These are phyloP conservation scores for Atta texana DNA, from an alignment of 1,140 invertebrate genomes.

Conservation along the genomic window DNA sequence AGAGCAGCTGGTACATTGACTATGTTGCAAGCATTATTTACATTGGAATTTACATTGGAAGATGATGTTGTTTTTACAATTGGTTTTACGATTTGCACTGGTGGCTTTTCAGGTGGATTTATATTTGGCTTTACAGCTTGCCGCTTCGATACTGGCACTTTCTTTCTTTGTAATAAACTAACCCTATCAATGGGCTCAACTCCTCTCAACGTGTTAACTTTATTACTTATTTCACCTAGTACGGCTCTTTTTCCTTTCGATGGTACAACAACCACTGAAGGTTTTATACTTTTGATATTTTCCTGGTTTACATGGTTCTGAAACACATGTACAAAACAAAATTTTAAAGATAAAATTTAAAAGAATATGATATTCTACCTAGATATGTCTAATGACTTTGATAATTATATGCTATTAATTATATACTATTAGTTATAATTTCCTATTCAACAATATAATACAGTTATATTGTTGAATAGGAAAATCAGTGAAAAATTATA, in stretches of 20 bases:
- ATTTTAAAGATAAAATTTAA: not conserved
- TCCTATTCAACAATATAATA: too few species aligned
- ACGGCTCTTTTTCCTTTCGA: constrained; percentile 80
- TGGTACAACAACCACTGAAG: constrained; percentile 67
- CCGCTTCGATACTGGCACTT: constrained; percentile 14
- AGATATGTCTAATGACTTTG: too few species aligned
- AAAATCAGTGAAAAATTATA: too few species aligned
- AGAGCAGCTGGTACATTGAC: not conserved
- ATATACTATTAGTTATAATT: too few species aligned
- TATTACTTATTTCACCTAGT: constrained; percentile 84
- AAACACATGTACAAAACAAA: constrained; percentile 51
- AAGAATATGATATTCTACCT: not conserved
- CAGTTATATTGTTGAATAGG: too few species aligned
- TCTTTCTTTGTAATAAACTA: constrained; percentile 75
- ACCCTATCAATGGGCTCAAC: constrained; percentile 75
- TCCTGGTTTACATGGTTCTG: constrained; percentile 82
- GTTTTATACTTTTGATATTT: constrained; percentile 81
- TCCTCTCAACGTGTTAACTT: constrained; percentile 79
- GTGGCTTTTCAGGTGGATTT: constrained; percentile 75
- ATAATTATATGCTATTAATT: too few species aligned
- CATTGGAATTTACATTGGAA: not conserved
- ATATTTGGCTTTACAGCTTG: constrained; percentile 53
- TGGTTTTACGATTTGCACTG: constrained; percentile 77
- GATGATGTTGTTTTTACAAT: constrained; percentile 69
- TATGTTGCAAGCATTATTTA: constrained; percentile 1